Conservation (phyloP, 2,113 vertebrate genomes). For the Oxyruncus cristatus region DNA sequence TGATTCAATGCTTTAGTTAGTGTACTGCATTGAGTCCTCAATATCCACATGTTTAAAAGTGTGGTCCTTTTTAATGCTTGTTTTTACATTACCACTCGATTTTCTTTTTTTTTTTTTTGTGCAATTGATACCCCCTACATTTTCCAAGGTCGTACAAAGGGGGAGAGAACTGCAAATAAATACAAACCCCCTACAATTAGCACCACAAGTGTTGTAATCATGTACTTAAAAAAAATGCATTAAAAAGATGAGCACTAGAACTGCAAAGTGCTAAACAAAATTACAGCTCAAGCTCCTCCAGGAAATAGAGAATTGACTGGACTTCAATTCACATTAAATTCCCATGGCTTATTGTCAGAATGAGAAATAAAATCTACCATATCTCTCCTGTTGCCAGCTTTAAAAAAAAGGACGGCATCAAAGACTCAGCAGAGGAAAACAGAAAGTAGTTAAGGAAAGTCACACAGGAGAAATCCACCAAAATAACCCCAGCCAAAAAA, state of each 20-base stretch:
- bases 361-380: neutral
- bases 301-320: neutral
- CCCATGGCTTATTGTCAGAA: neutral
- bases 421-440: neutral
- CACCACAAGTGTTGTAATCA: neutral
- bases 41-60: neutral
- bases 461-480: neutral
- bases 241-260: neutral
- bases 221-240: neutral
- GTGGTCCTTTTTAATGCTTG: neutral
- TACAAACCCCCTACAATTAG: neutral
- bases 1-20: neutral
- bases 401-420: neutral
- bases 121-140: neutral
- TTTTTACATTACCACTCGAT: neutral
- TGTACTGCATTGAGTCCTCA: neutral
- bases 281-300: neutral
- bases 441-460: neutral
- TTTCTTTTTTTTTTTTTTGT: neutral
- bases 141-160: neutral
- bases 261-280: neutral
- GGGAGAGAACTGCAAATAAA: neutral
- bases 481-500: neutral
- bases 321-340: neutral
- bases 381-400: neutral